Base-by-base conservation (phyloP, 2,113 vertebrate species). In the Tragelaphus scriptus region DNA sequence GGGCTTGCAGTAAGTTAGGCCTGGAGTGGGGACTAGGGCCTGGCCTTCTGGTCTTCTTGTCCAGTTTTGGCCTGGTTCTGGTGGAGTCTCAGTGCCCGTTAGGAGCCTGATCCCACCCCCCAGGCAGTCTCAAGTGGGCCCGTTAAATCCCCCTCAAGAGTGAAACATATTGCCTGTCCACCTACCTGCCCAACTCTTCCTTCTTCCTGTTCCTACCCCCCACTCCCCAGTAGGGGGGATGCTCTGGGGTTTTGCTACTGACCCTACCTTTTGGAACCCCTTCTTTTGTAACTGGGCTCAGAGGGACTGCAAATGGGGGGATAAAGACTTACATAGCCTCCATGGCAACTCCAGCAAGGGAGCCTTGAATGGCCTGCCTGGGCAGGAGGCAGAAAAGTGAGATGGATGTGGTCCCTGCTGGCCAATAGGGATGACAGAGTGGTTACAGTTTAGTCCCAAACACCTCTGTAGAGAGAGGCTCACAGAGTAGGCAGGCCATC, bases 201-300 rank as follows among this genome's bases (percentile, higher is more conserved):
- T 65, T 12, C 47, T 32, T 63, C n/a, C 47, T 6, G 2, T 30
- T 32, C 15, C 81, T 58, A 0, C 21, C 12, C 53, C 4, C 0
- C 14, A 3, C 51, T n/a, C 44, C 44, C 44, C 44, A 44, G 44
- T 44, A 44, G 44, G 0, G 1, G 71, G 10, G 47, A 6, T 65
- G 28, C 71, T 15, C 13, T 36, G 40, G 56, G 49, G 17, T 85
- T 88, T 36, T 40, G 51, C 58, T 49, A 13, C 77, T 23, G 9
- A 71, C 2, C 30, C 55, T 13, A 5, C 55, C 59, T 49, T 28
- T 12, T 17, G 51, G 44, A 9, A 4, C 51, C 15, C 3, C 56
- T 44, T 84, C 16, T 55, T 77, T 40, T 26, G 30, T 40, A 51
- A 44, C 17, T 49, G n/a, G 85, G 32, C 32, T 13, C 40, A 9